phyloP scores from a whole-genome alignment of 2,113 vertebrate genomes.

The Phyllostomus discolor region DNA sequence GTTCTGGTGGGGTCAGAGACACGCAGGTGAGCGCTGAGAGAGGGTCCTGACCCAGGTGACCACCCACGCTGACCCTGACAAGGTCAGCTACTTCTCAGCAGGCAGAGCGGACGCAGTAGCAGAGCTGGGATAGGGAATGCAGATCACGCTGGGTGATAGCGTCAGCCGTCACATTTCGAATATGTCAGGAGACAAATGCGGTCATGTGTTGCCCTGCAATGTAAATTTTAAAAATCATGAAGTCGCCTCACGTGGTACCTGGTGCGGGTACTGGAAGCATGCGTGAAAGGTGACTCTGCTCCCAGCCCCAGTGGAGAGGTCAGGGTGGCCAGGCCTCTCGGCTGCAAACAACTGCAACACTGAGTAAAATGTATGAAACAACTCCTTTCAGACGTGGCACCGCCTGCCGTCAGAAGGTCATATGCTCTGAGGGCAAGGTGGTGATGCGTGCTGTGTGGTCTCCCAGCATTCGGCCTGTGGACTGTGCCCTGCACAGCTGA shows the following conservation, averaged over 20 bases:
- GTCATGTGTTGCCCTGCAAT: background rate
- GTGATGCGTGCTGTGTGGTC: too few relatives aligned
- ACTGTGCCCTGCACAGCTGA: background rate
- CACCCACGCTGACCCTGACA: background rate
- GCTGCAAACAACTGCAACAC: background rate
- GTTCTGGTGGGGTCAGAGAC: background rate
- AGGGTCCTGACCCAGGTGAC: background rate
- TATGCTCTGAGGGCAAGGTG: too few relatives aligned
- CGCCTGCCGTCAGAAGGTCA: fast-evolving
- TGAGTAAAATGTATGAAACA: background rate
- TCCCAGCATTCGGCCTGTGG: background rate
- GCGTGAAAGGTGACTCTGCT: background rate
- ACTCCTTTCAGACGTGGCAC: background rate
- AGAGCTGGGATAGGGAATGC: background rate
- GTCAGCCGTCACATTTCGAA: background rate
- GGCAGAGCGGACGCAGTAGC: background rate
- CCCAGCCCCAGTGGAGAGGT: background rate
- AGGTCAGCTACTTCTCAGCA: too few relatives aligned
- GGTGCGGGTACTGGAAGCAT: background rate
- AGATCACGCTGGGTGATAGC: too few relatives aligned
- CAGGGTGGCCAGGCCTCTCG: background rate
- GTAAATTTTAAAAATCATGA: background rate
- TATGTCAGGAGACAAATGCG: background rate
- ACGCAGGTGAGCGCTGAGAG: background rate
- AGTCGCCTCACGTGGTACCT: too few relatives aligned